Conservation (phyloP, 2,888 invertebrate genomes). For the Ormyrus pomaceus region DNA sequence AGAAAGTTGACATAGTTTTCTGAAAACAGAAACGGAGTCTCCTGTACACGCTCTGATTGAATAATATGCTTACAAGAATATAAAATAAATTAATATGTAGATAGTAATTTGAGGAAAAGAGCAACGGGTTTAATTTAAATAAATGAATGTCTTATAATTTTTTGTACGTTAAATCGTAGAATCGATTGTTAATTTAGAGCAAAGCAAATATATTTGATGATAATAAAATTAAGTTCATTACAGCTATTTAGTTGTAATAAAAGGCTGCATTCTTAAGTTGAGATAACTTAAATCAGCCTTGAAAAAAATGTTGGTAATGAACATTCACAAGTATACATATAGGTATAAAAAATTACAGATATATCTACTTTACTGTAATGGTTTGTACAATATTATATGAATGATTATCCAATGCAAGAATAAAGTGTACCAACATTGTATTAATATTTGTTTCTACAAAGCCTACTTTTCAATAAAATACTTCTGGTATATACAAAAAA, state of each 20-base stretch:
- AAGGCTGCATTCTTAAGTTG: conserved; percentile 52
- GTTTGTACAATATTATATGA: conserved; percentile 75
- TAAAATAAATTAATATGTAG: conserved; percentile 68
- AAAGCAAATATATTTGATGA: conserved; percentile 64
- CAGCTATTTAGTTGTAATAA: conserved; percentile 59
- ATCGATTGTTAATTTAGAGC: conserved; percentile 67
- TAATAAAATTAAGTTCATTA: conserved; percentile 57
- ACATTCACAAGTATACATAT: conserved; percentile 69
- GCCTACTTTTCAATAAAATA: background rate
- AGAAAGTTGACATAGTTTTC: conserved; percentile 59
- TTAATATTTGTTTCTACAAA: conserved; percentile 50
- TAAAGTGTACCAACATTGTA: conserved; percentile 75
- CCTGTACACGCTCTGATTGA: conserved; percentile 59
- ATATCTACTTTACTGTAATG: conserved; percentile 74
- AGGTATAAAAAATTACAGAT: conserved; percentile 68
- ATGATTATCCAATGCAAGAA: conserved; percentile 68
- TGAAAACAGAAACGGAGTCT: conserved; percentile 63
- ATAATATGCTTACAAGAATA: conserved; percentile 66
- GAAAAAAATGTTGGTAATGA: conserved; percentile 70
- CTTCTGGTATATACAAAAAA: background rate
- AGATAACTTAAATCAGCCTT: conserved; percentile 64
- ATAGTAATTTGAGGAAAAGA: conserved; percentile 66
- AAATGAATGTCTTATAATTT: conserved; percentile 70
- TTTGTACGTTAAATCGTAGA: conserved; percentile 73
- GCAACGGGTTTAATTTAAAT: conserved; percentile 71